Evolutionary conservation across 2,797 vertebrate genomes (phyloP).

Genomic region (Zenarchopterus dispar): DNA sequence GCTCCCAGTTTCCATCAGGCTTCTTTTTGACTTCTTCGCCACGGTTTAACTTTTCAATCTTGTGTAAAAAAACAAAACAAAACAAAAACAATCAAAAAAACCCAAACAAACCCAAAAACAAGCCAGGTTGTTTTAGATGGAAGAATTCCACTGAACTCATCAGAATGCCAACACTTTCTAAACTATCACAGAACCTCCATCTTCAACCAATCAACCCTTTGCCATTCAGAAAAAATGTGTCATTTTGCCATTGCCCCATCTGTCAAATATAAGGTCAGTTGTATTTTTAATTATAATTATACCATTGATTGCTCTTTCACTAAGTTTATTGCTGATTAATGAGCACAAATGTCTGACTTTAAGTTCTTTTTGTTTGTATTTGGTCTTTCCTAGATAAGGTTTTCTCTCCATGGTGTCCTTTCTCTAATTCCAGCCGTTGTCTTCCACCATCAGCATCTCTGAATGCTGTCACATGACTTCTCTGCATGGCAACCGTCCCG

Average conservation of each 20-base stretch:
- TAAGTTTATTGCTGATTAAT: too few relatives aligned
- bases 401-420: not conserved
- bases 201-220: not conserved
- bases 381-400: too few relatives aligned
- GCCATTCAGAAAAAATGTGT: too few relatives aligned
- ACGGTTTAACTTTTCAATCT: too few relatives aligned
- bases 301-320: too few relatives aligned
- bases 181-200: not conserved
- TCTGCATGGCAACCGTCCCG: constrained; percentile 18
- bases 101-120: too few relatives aligned
- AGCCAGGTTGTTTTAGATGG: not conserved
- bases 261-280: too few relatives aligned
- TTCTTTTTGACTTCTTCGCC: not conserved
- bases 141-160: not conserved
- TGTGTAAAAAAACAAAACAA: not conserved
- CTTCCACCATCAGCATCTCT: constrained; percentile 24
- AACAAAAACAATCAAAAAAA: too few relatives aligned
- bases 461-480: constrained; percentile 36
- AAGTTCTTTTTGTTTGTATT: too few relatives aligned
- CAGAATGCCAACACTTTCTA: not conserved
- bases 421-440: not conserved
- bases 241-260: too few relatives aligned
- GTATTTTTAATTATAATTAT: too few relatives aligned
- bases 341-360: too few relatives aligned
- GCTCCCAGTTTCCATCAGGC: not conserved